Conservation (phyloP, 2,888 invertebrate genomes). For the Eupithecia centaureata region DNA sequence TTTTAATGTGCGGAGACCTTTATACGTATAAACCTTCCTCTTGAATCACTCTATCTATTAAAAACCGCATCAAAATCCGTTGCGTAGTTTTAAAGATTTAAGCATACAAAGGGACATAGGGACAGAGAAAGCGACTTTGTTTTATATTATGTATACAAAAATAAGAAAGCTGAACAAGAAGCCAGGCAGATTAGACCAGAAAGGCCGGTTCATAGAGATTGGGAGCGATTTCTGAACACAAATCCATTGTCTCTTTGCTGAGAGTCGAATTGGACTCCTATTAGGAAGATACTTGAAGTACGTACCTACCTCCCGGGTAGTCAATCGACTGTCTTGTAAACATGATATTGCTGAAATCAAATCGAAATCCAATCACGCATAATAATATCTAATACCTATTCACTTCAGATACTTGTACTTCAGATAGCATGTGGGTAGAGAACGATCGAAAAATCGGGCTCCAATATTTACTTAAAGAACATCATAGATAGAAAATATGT, state of each 20-base stretch:
- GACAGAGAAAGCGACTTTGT: too few relatives aligned
- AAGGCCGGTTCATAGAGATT: background rate
- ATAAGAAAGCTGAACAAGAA: too few relatives aligned
- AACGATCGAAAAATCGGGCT: background rate
- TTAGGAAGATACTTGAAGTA: background rate
- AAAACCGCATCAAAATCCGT: too few relatives aligned
- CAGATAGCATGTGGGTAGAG: background rate
- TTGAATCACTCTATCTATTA: too few relatives aligned
- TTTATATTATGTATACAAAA: too few relatives aligned
- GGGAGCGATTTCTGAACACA: background rate
- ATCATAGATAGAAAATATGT: slow-evolving; percentile 7
- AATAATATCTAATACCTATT: background rate
- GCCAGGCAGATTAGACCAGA: too few relatives aligned
- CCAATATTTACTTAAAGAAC: slow-evolving; percentile 9
- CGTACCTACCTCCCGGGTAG: background rate
- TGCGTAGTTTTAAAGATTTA: too few relatives aligned
- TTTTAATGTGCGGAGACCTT: too few relatives aligned
- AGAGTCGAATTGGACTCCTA: background rate
- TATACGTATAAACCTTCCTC: too few relatives aligned
- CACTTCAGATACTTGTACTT: too few relatives aligned
- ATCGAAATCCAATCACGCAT: background rate
- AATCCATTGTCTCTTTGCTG: background rate
- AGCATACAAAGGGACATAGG: too few relatives aligned
- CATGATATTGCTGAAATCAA: background rate
- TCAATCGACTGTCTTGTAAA: background rate